A percentile compares a stretch with the other conserved stretches of the same genome.
These are phyloP conservation scores for Apodemus sylvaticus DNA, from an alignment of 2,113 vertebrate genomes.

Conservation along the genomic window DNA sequence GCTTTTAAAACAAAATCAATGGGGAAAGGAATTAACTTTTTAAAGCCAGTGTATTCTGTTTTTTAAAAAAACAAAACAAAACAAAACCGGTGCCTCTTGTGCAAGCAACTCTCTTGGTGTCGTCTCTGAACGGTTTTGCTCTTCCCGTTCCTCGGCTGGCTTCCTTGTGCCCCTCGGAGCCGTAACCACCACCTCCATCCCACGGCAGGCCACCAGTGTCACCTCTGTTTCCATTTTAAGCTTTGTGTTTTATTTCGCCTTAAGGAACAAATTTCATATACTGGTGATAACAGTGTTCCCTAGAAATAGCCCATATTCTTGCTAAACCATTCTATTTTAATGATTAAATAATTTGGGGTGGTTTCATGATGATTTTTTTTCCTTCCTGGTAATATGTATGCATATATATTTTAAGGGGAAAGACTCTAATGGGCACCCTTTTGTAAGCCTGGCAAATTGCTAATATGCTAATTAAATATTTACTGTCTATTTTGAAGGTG, in stretches of 20 bases:
- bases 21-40: constrained; percentile 75
- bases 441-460: constrained; percentile 47
- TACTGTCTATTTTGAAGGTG: constrained; percentile 26
- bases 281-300: constrained; percentile 67
- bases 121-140: constrained; percentile 73
- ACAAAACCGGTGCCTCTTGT: constrained; percentile 83
- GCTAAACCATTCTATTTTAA: constrained; percentile 64
- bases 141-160: constrained; percentile 66
- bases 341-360: constrained; percentile 17
- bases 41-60: constrained; percentile 81
- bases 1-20: constrained; percentile 73
- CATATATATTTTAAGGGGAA: constrained; percentile 16
- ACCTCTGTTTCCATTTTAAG: constrained; percentile 53
- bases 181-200: constrained; percentile 67
- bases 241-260: constrained; percentile 78
- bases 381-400: neutral
- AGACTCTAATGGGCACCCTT: constrained; percentile 32
- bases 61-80: constrained; percentile 51
- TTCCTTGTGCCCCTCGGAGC: constrained; percentile 66
- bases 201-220: neutral
- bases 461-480: constrained; percentile 29
- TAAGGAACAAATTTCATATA: constrained; percentile 67
- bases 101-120: constrained; percentile 82
- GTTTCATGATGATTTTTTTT: neutral
- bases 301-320: constrained; percentile 57